Evolutionary conservation across 2,797 vertebrate genomes (phyloP).

Genomic region (Ispidina picta): DNA sequence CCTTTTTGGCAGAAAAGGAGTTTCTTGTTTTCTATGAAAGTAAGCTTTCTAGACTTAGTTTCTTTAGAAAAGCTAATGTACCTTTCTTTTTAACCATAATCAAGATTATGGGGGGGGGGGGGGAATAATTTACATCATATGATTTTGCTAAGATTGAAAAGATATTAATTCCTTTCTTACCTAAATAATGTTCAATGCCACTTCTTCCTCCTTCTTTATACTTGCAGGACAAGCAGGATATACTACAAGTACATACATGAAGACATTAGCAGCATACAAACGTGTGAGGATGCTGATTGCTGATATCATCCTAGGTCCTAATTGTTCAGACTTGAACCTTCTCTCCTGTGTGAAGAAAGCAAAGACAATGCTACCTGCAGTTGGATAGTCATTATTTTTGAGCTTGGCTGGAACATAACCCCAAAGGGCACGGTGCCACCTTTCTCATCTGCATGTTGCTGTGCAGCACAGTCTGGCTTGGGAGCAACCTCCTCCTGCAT

Average conservation of each 20-base stretch:
- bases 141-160: not conserved
- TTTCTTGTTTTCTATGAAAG: not conserved
- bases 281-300: not conserved
- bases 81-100: not conserved
- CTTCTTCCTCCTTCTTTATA: not conserved
- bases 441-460: not conserved
- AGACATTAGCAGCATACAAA: not conserved
- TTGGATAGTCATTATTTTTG: not conserved
- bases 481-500: not conserved
- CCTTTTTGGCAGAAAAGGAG: not conserved
- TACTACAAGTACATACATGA: not conserved
- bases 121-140: not conserved
- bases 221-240: not conserved
- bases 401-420: not conserved
- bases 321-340: not conserved
- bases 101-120: not conserved
- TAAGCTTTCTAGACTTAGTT: not conserved
- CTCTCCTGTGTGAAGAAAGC: not conserved
- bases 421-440: not conserved
- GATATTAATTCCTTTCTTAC: not conserved
- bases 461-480: not conserved
- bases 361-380: not conserved
- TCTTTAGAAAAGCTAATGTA: not conserved
- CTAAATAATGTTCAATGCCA: not conserved
- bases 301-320: not conserved